Percentiles rank a stretch among this genome's conserved stretches.
These are phyloP conservation scores for Elephas maximus DNA, from an alignment of 2,113 vertebrate species.

Conservation along the genomic window DNA sequence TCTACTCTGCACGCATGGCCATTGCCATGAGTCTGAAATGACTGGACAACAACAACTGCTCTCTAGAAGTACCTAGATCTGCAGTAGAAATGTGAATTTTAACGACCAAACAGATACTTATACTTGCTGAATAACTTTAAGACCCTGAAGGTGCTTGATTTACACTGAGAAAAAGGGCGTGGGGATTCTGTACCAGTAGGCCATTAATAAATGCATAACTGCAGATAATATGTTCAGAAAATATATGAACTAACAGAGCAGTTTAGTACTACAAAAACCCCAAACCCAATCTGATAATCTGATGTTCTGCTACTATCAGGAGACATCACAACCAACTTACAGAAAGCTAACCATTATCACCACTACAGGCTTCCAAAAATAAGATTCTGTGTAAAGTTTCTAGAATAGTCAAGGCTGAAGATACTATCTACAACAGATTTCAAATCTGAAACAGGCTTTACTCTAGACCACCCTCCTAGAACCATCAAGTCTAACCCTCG, in stretches of 20 bases:
- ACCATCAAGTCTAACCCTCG: background rate
- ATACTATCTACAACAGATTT: background rate
- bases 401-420: conserved; percentile 14
- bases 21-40: background rate
- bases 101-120: background rate
- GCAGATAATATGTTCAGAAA: background rate
- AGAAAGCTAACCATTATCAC: background rate
- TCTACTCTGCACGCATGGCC: background rate
- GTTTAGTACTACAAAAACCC: conserved; percentile 2
- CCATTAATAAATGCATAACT: background rate
- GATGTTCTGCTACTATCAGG: background rate
- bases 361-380: background rate
- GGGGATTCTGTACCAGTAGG: background rate
- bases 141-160: background rate
- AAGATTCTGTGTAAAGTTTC: background rate
- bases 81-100: background rate
- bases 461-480: background rate
- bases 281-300: background rate
- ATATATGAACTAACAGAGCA: background rate
- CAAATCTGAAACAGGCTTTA: background rate
- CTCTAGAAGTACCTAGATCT: background rate
- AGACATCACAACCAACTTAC: background rate
- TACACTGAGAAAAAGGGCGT: background rate
- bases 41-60: background rate
- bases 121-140: background rate